phyloP scores from a whole-genome alignment of 1,140 invertebrate species.

The Rhagoletis pomonella region DNA sequence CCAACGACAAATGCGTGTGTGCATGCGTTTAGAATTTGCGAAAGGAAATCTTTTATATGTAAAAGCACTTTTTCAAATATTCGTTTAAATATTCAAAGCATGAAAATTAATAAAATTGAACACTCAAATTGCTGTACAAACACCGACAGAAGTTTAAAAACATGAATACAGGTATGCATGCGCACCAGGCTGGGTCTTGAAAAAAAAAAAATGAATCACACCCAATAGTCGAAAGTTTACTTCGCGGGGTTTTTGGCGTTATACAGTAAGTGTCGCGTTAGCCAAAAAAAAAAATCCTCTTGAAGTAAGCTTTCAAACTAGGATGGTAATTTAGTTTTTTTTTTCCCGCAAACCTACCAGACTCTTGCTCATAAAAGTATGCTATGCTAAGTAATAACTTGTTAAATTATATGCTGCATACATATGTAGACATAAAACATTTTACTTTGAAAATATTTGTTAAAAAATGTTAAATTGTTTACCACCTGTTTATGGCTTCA shows the following conservation, averaged over 20 bases:
- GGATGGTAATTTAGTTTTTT: too few species aligned
- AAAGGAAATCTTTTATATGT: conserved; percentile 28
- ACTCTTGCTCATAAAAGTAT: neutral
- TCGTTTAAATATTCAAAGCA: conserved; percentile 41
- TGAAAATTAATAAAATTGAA: conserved; percentile 42
- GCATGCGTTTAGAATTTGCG: neutral
- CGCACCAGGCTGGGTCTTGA: too few species aligned
- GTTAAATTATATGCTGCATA: conserved; percentile 9
- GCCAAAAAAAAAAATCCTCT: too few species aligned
- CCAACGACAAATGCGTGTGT: neutral
- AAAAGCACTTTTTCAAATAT: conserved; percentile 34
- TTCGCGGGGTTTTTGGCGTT: too few species aligned
- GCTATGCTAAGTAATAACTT: conserved; percentile 26
- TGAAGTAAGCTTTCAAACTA: too few species aligned
- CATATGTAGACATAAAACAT: neutral
- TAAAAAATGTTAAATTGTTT: neutral
- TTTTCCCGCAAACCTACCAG: too few species aligned
- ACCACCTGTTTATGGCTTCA: neutral
- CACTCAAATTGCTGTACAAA: neutral
- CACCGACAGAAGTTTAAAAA: neutral
- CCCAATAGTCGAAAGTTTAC: too few species aligned
- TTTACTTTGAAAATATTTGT: conserved; percentile 31
- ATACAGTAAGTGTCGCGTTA: too few species aligned
- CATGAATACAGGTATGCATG: too few species aligned
- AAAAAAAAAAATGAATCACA: too few species aligned